phyloP scores from a whole-genome alignment of 2,113 vertebrate genomes.

The Chamaea fasciata region DNA sequence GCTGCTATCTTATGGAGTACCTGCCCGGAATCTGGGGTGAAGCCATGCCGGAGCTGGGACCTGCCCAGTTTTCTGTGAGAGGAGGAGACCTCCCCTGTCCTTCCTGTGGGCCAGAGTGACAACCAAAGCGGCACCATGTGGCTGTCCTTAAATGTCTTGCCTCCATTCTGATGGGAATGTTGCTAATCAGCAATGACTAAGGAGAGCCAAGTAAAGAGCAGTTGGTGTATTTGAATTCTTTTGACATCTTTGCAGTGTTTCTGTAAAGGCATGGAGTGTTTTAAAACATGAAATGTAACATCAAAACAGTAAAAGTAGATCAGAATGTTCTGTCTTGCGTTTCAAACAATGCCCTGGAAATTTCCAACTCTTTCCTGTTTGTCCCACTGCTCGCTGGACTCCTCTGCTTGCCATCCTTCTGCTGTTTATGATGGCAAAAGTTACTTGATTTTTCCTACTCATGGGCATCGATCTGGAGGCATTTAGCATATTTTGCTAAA shows the following conservation, averaged over 20 bases:
- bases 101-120: fast-evolving
- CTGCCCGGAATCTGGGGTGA: fast-evolving
- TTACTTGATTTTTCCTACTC: constrained; percentile 16
- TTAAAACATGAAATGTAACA: constrained; percentile 35
- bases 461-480: constrained; percentile 47
- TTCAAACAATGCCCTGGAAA: constrained; percentile 53
- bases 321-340: constrained; percentile 46
- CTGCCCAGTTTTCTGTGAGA: fast-evolving
- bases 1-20: not conserved
- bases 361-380: constrained; percentile 47
- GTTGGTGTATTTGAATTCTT: constrained; percentile 24
- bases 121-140: fast-evolving
- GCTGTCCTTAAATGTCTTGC: not conserved
- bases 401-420: constrained; percentile 14
- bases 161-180: not conserved
- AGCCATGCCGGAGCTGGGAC: not conserved
- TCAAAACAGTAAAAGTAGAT: constrained; percentile 54
- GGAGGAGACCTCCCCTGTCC: not conserved
- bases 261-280: constrained; percentile 22
- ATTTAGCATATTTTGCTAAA: constrained; percentile 35
- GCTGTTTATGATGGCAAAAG: constrained; percentile 34
- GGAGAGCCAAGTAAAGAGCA: constrained; percentile 14
- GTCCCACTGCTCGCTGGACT: not conserved
- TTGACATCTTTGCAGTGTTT: constrained; percentile 1
- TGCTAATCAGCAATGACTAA: not conserved